Percentiles rank a stretch among this genome's conserved stretches.
These are phyloP conservation scores for Carassius auratus DNA, from an alignment of 2,113 vertebrate species.

Conservation along the genomic window DNA sequence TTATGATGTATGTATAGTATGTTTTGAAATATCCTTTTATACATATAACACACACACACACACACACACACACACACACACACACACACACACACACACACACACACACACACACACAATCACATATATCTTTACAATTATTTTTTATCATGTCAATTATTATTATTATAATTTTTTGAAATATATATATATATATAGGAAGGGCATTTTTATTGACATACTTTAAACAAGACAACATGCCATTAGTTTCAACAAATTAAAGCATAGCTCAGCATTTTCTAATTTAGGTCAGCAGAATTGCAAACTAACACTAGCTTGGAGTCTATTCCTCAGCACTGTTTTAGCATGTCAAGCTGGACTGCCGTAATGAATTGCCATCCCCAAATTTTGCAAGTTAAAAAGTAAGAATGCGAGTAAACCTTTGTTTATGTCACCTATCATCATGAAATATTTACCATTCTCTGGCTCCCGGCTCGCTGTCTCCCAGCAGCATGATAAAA, in stretches of 20 bases:
- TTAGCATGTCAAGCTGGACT: conserved; percentile 67
- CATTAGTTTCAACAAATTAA: neutral
- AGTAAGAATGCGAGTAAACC: conserved; percentile 76
- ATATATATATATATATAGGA: too few species aligned
- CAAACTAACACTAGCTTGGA: conserved; percentile 44
- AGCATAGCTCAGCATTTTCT: neutral
- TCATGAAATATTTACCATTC: conserved; percentile 78
- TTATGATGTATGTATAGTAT: neutral
- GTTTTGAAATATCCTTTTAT: neutral
- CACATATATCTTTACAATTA: too few species aligned
- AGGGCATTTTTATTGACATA: neutral
- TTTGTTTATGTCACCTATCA: conserved; percentile 81
- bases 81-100: neutral
- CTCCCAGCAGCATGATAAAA: conserved; percentile 76
- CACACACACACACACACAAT: neutral
- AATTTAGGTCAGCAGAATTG: neutral
- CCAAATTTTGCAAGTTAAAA: conserved; percentile 77
- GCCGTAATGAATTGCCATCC: conserved; percentile 73
- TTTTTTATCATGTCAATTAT: too few species aligned
- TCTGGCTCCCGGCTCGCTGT: conserved; percentile 67
- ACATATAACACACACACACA: neutral
- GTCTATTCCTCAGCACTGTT: conserved; percentile 66
- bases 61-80: neutral
- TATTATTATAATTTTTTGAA: too few species aligned
- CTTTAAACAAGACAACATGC: neutral